Base-by-base conservation (phyloP, 2,888 invertebrate genomes). In the Dasypogon diadema region DNA sequence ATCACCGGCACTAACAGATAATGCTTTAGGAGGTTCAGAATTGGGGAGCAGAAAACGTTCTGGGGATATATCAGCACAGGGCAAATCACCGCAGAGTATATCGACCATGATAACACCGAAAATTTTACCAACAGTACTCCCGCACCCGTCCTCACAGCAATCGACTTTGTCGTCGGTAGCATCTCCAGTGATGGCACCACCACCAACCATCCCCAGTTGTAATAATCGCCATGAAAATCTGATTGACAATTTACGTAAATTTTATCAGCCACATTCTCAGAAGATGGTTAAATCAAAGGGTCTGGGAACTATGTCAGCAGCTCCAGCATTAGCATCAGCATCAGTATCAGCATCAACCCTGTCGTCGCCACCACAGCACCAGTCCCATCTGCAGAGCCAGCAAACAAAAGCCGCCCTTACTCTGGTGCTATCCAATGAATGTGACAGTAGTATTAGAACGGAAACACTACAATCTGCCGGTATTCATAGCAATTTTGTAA, bases 201-300 rank as follows among this genome's bases (percentile, higher is more conserved):
- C 34, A 10, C 12, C 75, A 6, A 26, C 55, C 42, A 46, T 46
- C 42, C 16, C 48, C 37, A 46, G 24, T 14, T 24, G 37, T 68
- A 60, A 63, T 48, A 60, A 74, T 63, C 74, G 54, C 60, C 58
- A 56, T 58, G 77, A 77, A 68, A 72, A 74, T 65, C 58, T 76
- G 24, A 75, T 75, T 70, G 84, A 85, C 79, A 84, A 83, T 80
- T 79, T 85, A 78, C 84, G 83, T 77, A 84, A 84, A 82, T 83
- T 83, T 81, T 84, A 85, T 81, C 84, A 85, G 78, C 82, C 75
- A 22, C 76, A 74, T 63, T 73, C 56, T 42, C 46, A 73, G 75
- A 82, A 83, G 51, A 83, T 83, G 10, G 80, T 82, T 48, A 83
- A 84, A 79, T 84, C 84, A 14, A 78, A 77, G 63, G 75, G 76